Evolutionary conservation across 2,113 vertebrate species (phyloP), one percentile per base, ranked within the genome.

Genomic region (Athene noctua): DNA sequence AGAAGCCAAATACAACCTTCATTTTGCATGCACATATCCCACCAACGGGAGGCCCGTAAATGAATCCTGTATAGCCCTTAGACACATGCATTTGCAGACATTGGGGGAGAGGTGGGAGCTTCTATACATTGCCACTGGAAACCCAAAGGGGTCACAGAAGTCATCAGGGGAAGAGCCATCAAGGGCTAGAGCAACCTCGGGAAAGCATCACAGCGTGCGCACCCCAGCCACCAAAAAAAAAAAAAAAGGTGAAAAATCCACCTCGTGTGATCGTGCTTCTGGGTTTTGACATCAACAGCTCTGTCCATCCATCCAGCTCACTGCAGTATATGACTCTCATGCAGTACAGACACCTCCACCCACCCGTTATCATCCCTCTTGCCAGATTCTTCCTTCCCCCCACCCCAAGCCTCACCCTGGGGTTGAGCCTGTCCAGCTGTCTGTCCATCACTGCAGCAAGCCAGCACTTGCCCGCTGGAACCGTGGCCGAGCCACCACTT

Each of bases 1-100:
- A 97, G 95, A 96, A 97, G 96, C 96, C 97, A 97, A 97, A 96
- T 90, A 97, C 96, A 96, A 95, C 96, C 96, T 97, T 97, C 96
- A 96, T 95, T 96, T 97, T 96, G 96, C 96, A 97, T 97, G 96
- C 95, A 97, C 92, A 96, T 63, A 94, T 47, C 92, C 96, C 95
- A 47, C 87, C 74, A 29, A 91, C 14, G 2, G 96, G 96, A 95
- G 94, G 94, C 92, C 93, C 66, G 1, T 77, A 85, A 91, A 91
- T 44, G 87, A 94, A 51, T 91, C 94, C 91, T 87, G 87, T 90
- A 92, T 96, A 96, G 97, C 95, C 97, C 95, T 97, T 97, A 95
- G 94, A 97, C 95, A 97, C 97, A 97, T 97, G 94, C 82, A 92
- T 67, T 93, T 34, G 95, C 84, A 96, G 96, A 96, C 96, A 96